Evolutionary conservation across 2,113 vertebrate genomes (phyloP).

Genomic region (Pagrus major): DNA sequence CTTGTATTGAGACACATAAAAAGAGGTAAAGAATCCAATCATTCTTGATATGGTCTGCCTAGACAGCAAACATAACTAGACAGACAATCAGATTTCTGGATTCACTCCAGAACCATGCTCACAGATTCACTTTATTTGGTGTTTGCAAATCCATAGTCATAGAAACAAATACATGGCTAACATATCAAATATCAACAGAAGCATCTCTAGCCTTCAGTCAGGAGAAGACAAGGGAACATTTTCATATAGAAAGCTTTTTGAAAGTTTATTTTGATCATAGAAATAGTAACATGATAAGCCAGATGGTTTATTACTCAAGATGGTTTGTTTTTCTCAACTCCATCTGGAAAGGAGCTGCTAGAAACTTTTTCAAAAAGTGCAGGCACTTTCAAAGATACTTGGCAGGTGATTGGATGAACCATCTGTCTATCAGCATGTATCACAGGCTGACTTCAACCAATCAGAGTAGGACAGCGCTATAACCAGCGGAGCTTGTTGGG

Average conservation of each 20-base stretch:
- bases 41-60: slow-evolving; percentile 63
- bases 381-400: too few relatives aligned
- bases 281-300: background rate
- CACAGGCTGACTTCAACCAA: too few relatives aligned
- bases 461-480: too few relatives aligned
- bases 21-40: slow-evolving; percentile 70
- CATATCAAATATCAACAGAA: background rate
- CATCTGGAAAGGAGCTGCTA: too few relatives aligned
- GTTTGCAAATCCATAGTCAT: background rate
- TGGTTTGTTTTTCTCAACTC: too few relatives aligned
- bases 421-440: too few relatives aligned
- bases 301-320: too few relatives aligned
- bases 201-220: background rate
- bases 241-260: background rate
- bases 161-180: background rate
- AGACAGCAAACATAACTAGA: slow-evolving; percentile 64
- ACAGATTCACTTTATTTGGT: background rate
- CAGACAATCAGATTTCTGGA: slow-evolving; percentile 50
- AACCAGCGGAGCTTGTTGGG: too few relatives aligned
- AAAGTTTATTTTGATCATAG: background rate
- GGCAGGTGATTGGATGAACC: too few relatives aligned
- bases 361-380: too few relatives aligned
- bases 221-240: background rate
- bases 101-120: slow-evolving; percentile 55
- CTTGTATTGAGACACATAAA: slow-evolving; percentile 54